Evolutionary conservation across 1,140 invertebrate genomes (phyloP).

Genomic region (Zelostemma sp.): DNA sequence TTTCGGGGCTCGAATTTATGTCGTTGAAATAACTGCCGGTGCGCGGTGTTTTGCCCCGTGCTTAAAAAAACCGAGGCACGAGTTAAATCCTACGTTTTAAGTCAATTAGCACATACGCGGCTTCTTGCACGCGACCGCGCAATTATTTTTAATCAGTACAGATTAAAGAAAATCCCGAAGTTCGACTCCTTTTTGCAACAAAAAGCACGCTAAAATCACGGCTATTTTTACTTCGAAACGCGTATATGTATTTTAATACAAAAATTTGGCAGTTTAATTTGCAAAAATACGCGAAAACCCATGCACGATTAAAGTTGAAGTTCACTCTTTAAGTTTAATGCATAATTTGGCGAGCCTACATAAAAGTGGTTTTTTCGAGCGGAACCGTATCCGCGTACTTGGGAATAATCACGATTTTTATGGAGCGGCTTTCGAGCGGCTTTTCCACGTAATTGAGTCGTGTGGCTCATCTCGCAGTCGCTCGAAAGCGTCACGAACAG

Average conservation of each 20-base stretch:
- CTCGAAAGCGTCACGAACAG: conserved; percentile 4
- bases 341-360: no score
- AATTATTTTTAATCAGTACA: conserved; percentile 32
- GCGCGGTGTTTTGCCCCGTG: neutral
- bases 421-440: neutral
- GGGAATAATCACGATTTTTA: no score
- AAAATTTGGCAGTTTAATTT: no score
- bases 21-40: neutral
- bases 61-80: conserved; percentile 14
- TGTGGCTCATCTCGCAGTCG: neutral
- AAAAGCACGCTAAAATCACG: no score
- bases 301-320: no score
- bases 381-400: no score
- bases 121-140: conserved; percentile 18
- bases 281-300: no score
- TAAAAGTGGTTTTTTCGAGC: no score
- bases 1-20: neutral
- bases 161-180: conserved; percentile 26
- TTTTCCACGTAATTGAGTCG: conserved; percentile 13
- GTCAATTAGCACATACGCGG: conserved; percentile 25
- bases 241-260: no score
- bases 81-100: conserved; percentile 13
- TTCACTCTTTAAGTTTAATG: no score
- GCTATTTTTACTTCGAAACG: no score
- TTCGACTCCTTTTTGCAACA: no score